Evolutionary conservation across 2,797 vertebrate species (phyloP).

Genomic region (Tachyglossus aculeatus): DNA sequence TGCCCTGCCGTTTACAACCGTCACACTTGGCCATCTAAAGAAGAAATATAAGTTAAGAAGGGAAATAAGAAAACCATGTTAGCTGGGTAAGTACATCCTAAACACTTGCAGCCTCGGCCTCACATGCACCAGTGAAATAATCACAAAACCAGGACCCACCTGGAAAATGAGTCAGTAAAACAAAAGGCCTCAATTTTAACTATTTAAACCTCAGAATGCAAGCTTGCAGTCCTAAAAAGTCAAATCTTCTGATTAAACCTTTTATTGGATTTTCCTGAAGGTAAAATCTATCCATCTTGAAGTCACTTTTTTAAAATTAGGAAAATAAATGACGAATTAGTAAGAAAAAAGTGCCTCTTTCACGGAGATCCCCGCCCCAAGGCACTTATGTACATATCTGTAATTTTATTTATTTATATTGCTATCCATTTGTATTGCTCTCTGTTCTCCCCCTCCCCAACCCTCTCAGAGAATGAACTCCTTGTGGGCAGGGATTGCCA

Average conservation of each 20-base stretch:
- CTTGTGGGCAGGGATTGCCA: no score
- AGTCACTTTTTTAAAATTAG: neutral
- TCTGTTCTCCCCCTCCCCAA: no score
- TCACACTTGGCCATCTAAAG: slow-evolving; percentile 92
- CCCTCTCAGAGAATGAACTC: no score
- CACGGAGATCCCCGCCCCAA: neutral
- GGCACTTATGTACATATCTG: no score
- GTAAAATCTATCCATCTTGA: no score
- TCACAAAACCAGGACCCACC: neutral
- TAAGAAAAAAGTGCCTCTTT: neutral
- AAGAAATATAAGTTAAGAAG: slow-evolving; percentile 23
- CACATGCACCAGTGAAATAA: no score
- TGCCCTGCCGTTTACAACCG: slow-evolving; percentile 88
- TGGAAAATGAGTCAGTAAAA: slow-evolving; percentile 7
- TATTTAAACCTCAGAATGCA: slow-evolving; percentile 9
- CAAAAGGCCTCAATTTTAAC: no score
- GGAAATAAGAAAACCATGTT: neutral
- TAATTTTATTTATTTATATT: no score
- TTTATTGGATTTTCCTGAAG: no score
- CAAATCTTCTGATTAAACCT: no score
- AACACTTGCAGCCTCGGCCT: neutral
- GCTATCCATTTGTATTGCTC: no score
- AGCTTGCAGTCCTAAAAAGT: neutral
- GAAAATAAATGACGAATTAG: neutral
- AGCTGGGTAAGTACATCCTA: neutral